A percentile compares a stretch with the other conserved stretches of the same genome.
Conservation (phyloP, 2,113 vertebrate genomes). For the Ophiodon elongatus region DNA sequence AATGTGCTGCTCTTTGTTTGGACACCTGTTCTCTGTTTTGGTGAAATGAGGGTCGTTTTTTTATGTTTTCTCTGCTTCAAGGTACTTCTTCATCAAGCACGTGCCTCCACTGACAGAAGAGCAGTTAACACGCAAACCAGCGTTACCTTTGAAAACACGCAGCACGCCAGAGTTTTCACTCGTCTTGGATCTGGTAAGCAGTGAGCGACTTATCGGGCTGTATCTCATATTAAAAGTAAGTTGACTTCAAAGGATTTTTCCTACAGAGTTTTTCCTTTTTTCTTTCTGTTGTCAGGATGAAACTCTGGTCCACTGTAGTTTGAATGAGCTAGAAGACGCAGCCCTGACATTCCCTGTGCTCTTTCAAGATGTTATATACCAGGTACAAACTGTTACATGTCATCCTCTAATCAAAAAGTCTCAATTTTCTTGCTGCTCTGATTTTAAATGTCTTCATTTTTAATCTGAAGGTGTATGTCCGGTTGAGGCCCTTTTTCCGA, state of each 20-base stretch:
- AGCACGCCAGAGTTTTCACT: conserved; percentile 98
- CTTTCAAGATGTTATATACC: conserved; percentile 99
- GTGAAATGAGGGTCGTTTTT: background rate
- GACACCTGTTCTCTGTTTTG: background rate
- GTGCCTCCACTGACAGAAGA: conserved; percentile 98
- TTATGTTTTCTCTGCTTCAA: conserved; percentile 55
- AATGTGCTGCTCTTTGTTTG: background rate
- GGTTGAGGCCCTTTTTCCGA: conserved; percentile 97
- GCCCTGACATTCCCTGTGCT: conserved; percentile 98
- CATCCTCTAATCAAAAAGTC: background rate
- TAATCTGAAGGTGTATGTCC: conserved; percentile 91
- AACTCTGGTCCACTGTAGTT: conserved; percentile 98
- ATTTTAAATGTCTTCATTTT: background rate
- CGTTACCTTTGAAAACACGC: conserved; percentile 97
- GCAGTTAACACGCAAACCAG: conserved; percentile 96
- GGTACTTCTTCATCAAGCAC: conserved; percentile 99
- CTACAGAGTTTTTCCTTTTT: background rate
- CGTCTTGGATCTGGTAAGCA: conserved; percentile 94
- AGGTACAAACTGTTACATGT: conserved; percentile 84
- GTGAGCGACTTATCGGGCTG: background rate
- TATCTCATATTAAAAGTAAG: background rate
- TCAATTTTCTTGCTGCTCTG: background rate
- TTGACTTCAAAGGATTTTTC: background rate
- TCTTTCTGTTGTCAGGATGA: conserved; percentile 89
- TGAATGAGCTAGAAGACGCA: conserved; percentile 98